Percentiles rank a stretch among this genome's conserved stretches.
phyloP scores from a whole-genome alignment of 2,888 invertebrate genomes.

The Digitonthophagus gazella region DNA sequence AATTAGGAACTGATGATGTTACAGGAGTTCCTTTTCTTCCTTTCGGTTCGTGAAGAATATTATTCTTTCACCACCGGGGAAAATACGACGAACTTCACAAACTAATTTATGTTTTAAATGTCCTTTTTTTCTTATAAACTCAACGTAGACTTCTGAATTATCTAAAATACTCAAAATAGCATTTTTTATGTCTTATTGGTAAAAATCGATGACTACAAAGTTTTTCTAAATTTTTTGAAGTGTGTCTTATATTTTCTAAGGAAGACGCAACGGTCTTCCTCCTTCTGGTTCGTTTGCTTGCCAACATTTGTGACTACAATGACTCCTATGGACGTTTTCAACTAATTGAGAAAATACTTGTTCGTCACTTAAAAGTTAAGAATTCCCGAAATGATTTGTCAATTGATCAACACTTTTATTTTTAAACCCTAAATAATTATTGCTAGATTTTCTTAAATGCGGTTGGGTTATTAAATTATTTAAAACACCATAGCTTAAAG shows the following conservation, averaged over 20 bases:
- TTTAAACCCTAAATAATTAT: slow-evolving; percentile 39
- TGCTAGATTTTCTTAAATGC: slow-evolving; percentile 36
- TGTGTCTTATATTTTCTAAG: slow-evolving; percentile 21
- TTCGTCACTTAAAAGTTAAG: slow-evolving; percentile 9
- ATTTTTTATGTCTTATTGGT: slow-evolving; percentile 81
- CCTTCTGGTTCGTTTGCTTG: slow-evolving; percentile 45
- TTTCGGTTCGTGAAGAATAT: slow-evolving; percentile 60
- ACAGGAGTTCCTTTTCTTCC: slow-evolving; percentile 59
- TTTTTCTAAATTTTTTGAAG: slow-evolving; percentile 22
- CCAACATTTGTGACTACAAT: slow-evolving; percentile 40
- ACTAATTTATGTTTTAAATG: slow-evolving; percentile 67
- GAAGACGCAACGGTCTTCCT: slow-evolving; percentile 24
- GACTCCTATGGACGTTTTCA: slow-evolving; percentile 38
- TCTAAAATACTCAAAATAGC: slow-evolving; percentile 79
- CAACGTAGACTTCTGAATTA: slow-evolving; percentile 78
- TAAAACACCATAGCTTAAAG: slow-evolving; percentile 43
- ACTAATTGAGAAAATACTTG: slow-evolving; percentile 35
- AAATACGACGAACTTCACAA: slow-evolving; percentile 83
- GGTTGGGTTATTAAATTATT: no score
- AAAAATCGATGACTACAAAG: slow-evolving; percentile 74
- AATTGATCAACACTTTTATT: slow-evolving; percentile 39
- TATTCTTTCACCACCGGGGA: slow-evolving; percentile 78
- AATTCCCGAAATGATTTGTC: slow-evolving; percentile 17
- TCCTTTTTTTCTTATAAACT: slow-evolving; percentile 76
- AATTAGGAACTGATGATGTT: slow-evolving; percentile 59